phyloP scores from a whole-genome alignment of 2,113 vertebrate species.

The Naja naja region DNA sequence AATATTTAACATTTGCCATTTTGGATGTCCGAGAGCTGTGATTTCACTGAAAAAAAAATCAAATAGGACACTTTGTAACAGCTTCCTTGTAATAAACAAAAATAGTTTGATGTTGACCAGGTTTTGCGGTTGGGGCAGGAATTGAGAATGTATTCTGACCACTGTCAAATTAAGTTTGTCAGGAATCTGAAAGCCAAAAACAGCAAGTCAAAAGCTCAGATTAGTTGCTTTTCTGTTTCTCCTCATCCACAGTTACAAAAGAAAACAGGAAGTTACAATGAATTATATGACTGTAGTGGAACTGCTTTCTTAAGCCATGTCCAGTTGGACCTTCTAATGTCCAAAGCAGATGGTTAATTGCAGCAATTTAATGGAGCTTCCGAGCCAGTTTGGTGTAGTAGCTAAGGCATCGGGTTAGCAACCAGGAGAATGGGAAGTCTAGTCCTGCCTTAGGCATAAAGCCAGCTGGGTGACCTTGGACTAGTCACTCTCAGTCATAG shows the following conservation, averaged over 20 bases:
- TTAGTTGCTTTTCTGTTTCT: constrained; percentile 32
- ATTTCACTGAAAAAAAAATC: background rate
- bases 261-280: constrained; percentile 48
- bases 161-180: background rate
- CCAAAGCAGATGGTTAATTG: background rate
- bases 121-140: background rate
- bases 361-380: background rate
- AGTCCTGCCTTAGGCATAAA: background rate
- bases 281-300: constrained; percentile 29
- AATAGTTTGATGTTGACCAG: background rate
- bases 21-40: background rate
- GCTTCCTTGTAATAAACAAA: background rate
- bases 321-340: background rate
- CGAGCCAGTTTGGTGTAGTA: background rate
- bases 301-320: constrained; percentile 10
- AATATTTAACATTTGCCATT: background rate
- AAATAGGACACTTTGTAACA: background rate
- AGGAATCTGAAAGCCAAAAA: background rate
- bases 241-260: constrained; percentile 11
- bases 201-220: background rate
- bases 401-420: background rate
- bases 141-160: background rate
- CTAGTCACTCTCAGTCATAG: background rate
- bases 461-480: background rate
- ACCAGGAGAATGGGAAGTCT: background rate